Conservation (phyloP, 2,113 vertebrate species). For the crab-eating macaque (Macaca fascicularis) region DNA sequence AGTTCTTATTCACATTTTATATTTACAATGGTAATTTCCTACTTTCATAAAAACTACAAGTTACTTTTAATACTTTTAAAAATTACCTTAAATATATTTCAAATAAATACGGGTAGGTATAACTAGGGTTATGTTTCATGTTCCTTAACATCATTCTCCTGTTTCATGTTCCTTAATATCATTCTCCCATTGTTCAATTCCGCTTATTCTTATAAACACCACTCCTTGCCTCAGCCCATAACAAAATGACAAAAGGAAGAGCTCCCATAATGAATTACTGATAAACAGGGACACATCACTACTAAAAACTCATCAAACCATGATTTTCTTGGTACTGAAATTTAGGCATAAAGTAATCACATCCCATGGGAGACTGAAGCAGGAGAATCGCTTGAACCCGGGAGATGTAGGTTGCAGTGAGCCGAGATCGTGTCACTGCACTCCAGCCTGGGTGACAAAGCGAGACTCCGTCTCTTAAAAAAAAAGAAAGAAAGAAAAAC, state of each 20-base stretch:
- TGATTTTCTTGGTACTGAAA: constrained; percentile 21
- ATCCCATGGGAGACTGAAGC: background rate
- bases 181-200: background rate
- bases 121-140: constrained; percentile 13
- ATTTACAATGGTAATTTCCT: constrained; percentile 41
- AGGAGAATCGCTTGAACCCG: too few relatives aligned
- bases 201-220: background rate
- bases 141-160: background rate
- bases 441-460: too few relatives aligned
- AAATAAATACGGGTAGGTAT: background rate
- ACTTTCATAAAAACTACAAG: constrained; percentile 46
- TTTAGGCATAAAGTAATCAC: constrained; percentile 30
- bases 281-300: background rate
- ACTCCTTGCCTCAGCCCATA: background rate
- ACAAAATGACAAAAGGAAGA: background rate
- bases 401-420: too few relatives aligned
- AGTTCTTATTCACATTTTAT: background rate
- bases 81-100: constrained; percentile 43
- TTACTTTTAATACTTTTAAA: constrained; percentile 14
- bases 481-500: background rate
- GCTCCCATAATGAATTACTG: background rate
- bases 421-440: too few relatives aligned
- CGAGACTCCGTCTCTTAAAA: too few relatives aligned
- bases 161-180: constrained; percentile 5
- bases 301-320: constrained; percentile 26